Base-by-base conservation (phyloP, 1,140 invertebrate genomes). In the Cepaea nemoralis region DNA sequence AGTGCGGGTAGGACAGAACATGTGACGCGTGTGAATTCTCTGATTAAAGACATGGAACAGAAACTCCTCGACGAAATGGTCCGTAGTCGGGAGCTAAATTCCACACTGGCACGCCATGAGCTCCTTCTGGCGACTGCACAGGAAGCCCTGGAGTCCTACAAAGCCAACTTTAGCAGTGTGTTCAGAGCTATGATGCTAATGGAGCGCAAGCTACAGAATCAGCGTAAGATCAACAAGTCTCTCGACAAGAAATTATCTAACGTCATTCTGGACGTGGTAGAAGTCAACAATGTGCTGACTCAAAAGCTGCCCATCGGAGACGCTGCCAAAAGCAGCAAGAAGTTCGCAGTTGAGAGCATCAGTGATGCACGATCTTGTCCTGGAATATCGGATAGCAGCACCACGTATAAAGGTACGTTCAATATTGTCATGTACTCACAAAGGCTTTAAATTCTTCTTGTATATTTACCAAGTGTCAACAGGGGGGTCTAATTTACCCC, bases 191-290 rank as follows among this genome's bases (percentile, higher is more conserved):
- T 90, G 63, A 86, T 88, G 77, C 85, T 83, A 37, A 81, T 90
- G 66, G 87, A 90, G 71, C 71, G 79, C 8, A 84, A 85, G 24
- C 80, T 89, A 31, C 76, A 85, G 42, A 80, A 76, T 19, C 89
- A 90, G 79, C 82, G 83, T 24, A 50, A 77, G 33, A 86, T 85
- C 66, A 89, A 87, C 81, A 74, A 82, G 31, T 85, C 87, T 14
- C 82, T 90, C n/a, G 88, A 89, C 81, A 86, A 88, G 66, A 90
- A 90, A 82, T 78, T 90, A 45, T 87, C 87, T 45, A 87, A 87
- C 70, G 84, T 90, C 31, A 85, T 88, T 69, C 82, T 90, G 39
- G 88, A 90, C 70, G 87, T 90, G 31, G 86, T 87, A 27, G 89
- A 90, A 80, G 87, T 90, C 12, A 90, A 88, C 82, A 88, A 89